Conservation (phyloP, 1,140 invertebrate genomes). For the Drosophila oshimai region DNA sequence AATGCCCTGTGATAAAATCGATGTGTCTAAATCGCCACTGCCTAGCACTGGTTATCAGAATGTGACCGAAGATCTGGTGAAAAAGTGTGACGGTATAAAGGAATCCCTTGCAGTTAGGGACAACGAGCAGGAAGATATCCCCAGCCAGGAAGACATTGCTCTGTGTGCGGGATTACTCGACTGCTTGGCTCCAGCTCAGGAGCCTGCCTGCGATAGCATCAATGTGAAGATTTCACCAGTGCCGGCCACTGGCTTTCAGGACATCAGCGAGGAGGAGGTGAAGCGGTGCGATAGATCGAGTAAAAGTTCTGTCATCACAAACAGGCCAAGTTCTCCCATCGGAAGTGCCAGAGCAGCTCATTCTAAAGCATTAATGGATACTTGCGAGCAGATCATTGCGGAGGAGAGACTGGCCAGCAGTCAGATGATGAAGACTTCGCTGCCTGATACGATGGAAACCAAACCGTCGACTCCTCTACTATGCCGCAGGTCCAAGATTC, state of each 20-base stretch:
- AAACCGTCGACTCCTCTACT: slow-evolving; percentile 42
- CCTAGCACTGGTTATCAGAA: slow-evolving; percentile 61
- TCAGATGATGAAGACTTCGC: slow-evolving; percentile 60
- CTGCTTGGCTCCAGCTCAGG: slow-evolving; percentile 65
- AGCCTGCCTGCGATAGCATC: slow-evolving; percentile 60
- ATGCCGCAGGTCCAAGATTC: slow-evolving; percentile 70
- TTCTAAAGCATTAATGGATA: slow-evolving; percentile 72
- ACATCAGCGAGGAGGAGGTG: slow-evolving; percentile 57
- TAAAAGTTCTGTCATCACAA: background rate
- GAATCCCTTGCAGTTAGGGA: background rate
- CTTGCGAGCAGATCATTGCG: slow-evolving; percentile 76
- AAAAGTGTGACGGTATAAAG: slow-evolving; percentile 46
- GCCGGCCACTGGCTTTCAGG: slow-evolving; percentile 65
- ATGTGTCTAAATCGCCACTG: slow-evolving; percentile 52
- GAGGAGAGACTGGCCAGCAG: slow-evolving; percentile 71
- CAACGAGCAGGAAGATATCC: slow-evolving; percentile 4
- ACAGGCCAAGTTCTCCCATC: slow-evolving; percentile 58
- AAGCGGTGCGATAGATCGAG: slow-evolving; percentile 49
- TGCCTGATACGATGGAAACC: slow-evolving; percentile 26
- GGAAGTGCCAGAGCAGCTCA: slow-evolving; percentile 62
- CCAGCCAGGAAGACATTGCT: slow-evolving; percentile 56
- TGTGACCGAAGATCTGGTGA: slow-evolving; percentile 49
- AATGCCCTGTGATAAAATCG: slow-evolving; percentile 64
- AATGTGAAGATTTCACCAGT: slow-evolving; percentile 57
- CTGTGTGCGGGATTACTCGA: slow-evolving; percentile 53